Evolutionary conservation across 2,113 vertebrate species (phyloP).

Genomic region (Climacteris rufus): DNA sequence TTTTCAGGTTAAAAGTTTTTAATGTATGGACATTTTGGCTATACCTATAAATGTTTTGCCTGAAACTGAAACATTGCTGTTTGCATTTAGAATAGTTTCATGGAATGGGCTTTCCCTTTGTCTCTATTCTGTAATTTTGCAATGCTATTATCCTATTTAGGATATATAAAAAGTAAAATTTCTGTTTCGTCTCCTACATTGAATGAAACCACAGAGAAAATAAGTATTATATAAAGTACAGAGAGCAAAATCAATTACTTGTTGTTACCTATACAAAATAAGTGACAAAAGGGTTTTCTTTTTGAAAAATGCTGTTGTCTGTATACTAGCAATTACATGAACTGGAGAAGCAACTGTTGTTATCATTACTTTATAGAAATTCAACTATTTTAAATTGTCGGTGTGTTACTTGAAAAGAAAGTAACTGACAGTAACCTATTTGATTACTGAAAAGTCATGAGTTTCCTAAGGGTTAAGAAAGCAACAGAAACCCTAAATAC

Average conservation of each 20-base stretch:
- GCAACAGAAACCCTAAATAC: not conserved
- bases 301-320: not conserved
- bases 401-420: not conserved
- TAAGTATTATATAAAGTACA: not conserved
- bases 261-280: not conserved
- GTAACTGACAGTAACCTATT: not conserved
- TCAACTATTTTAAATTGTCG: not conserved
- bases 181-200: accelerated
- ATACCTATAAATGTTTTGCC: not conserved
- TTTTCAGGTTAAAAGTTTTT: not conserved
- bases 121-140: not conserved
- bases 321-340: not conserved
- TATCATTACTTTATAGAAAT: not conserved
- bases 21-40: not conserved
- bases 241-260: not conserved
- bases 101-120: not conserved
- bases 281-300: not conserved
- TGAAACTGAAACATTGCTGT: not conserved
- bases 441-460: not conserved
- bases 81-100: not conserved
- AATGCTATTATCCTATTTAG: not conserved
- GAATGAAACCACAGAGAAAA: not conserved
- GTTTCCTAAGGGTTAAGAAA: not conserved
- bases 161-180: not conserved
- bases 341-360: accelerated